Conservation (phyloP, 2,113 vertebrate species). For the Myocastor coypus region DNA sequence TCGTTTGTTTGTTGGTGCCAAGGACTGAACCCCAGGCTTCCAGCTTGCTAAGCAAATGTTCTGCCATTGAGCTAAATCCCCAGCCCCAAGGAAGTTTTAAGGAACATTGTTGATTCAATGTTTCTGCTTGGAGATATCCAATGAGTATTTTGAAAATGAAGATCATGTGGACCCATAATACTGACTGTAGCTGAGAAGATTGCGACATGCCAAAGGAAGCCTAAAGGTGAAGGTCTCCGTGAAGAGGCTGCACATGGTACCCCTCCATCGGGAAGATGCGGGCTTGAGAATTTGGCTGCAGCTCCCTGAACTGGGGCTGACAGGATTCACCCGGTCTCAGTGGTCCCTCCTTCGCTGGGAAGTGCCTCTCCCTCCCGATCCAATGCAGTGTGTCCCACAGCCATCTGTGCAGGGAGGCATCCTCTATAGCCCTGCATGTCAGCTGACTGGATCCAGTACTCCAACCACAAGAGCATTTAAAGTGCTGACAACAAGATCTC, state of each 20-base stretch:
- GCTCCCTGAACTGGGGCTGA: background rate
- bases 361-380: background rate
- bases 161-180: background rate
- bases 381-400: background rate
- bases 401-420: background rate
- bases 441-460: background rate
- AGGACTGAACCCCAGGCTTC: no score
- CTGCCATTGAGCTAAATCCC: no score
- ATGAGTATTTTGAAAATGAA: conserved; percentile 33
- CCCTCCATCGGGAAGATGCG: no score
- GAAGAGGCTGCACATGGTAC: background rate
- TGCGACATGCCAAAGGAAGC: background rate
- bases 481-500: background rate
- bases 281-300: background rate
- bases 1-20: no score
- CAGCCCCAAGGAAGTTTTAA: background rate
- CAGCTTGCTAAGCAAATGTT: no score
- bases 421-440: background rate
- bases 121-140: background rate
- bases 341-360: background rate
- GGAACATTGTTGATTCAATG: background rate
- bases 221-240: background rate
- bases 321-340: background rate
- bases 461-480: background rate
- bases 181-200: background rate